These are phyloP conservation scores for Schizopygopsis malacanthus DNA, from an alignment of 2,797 vertebrate species.

Conservation along the genomic window DNA sequence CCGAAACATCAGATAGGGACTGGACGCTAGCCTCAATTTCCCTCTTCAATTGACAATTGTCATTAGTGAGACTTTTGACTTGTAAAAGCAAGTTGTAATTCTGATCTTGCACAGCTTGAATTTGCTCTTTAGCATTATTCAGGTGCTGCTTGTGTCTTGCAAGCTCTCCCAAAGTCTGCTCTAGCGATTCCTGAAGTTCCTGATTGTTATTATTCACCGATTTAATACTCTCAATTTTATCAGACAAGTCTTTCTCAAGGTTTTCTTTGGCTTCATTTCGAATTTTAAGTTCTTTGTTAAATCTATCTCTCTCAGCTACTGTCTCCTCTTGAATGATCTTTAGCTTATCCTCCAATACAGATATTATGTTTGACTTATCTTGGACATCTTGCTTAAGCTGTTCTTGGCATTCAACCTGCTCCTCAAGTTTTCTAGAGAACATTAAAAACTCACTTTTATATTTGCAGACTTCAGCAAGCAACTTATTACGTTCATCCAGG, in stretches of 20 bases:
- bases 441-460: constrained; percentile 73
- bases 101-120: constrained; percentile 59
- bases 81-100: constrained; percentile 68
- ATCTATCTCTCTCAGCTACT: constrained; percentile 72
- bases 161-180: constrained; percentile 65
- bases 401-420: constrained; percentile 70
- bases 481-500: constrained; percentile 82
- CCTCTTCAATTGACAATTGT: constrained; percentile 75
- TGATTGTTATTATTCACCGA: constrained; percentile 70
- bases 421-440: constrained; percentile 73
- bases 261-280: constrained; percentile 73
- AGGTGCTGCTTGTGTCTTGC: constrained; percentile 69
- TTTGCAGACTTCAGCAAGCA: constrained; percentile 77
- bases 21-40: constrained; percentile 67
- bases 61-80: constrained; percentile 69
- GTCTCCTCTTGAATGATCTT: constrained; percentile 65
- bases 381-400: constrained; percentile 67
- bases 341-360: constrained; percentile 76
- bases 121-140: constrained; percentile 67
- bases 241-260: constrained; percentile 74
- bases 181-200: constrained; percentile 69
- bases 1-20: constrained; percentile 65
- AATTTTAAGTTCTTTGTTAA: constrained; percentile 71
- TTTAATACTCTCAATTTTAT: constrained; percentile 73
- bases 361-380: constrained; percentile 76